Percentiles rank a stretch among this genome's conserved stretches.
phyloP scores from a whole-genome alignment of 2,888 invertebrate species.

The Ecliptopera silaceata region DNA sequence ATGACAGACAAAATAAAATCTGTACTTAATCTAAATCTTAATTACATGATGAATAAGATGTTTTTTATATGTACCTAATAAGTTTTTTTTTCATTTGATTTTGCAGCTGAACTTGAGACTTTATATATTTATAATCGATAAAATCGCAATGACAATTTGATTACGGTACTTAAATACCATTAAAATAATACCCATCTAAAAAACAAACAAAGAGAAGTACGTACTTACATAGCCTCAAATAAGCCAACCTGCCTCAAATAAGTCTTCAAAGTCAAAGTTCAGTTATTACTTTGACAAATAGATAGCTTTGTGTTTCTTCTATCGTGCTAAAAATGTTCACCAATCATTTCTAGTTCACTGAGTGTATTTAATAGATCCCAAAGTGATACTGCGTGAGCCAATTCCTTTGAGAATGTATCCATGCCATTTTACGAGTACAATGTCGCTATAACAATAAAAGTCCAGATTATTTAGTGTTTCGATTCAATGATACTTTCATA shows the following conservation, averaged over 20 bases:
- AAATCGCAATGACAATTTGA: too few species aligned
- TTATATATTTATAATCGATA: too few species aligned
- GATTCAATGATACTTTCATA: constrained; percentile 12
- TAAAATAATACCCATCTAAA: too few species aligned
- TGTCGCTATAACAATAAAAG: constrained; percentile 23
- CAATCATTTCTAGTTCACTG: constrained; percentile 35
- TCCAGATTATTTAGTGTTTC: constrained; percentile 33
- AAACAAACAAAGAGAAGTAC: too few species aligned
- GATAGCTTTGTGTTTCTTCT: constrained; percentile 15
- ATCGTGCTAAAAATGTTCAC: constrained; percentile 27
- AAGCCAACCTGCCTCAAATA: constrained; percentile 2
- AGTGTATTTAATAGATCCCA: constrained; percentile 35
- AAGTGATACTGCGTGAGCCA: constrained; percentile 28
- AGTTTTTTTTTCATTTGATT: too few species aligned
- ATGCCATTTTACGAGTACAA: constrained; percentile 27
- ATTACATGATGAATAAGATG: too few species aligned
- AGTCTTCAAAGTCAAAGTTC: constrained; percentile 9
- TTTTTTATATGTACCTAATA: too few species aligned
- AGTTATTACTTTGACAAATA: constrained; percentile 15
- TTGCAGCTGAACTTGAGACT: too few species aligned
- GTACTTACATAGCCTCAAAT: too few species aligned
- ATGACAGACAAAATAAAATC: not conserved
- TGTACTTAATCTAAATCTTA: too few species aligned
- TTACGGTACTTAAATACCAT: too few species aligned
- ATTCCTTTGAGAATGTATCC: constrained; percentile 31